Evolutionary conservation across 2,888 invertebrate genomes (phyloP).

Genomic region (Harmothoe impar): DNA sequence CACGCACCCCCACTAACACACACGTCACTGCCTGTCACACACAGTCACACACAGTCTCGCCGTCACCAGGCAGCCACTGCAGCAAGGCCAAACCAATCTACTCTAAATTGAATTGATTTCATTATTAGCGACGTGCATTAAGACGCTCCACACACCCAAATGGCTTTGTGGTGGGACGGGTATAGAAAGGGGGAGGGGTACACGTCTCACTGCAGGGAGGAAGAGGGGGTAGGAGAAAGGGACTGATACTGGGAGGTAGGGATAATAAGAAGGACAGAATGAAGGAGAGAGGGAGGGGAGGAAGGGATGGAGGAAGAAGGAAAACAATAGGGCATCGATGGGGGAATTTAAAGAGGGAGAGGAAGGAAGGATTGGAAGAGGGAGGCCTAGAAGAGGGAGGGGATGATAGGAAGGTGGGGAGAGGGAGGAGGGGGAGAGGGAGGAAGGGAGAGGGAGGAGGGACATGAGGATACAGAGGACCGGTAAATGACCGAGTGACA

Average conservation of each 20-base stretch:
- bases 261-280: background rate
- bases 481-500: background rate
- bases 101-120: conserved; percentile 38
- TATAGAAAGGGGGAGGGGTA: no score
- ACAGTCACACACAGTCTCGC: background rate
- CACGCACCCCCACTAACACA: background rate
- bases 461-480: background rate
- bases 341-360: no score
- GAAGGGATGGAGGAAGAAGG: background rate
- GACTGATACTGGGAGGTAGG: no score
- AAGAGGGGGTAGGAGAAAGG: background rate
- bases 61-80: background rate
- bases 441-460: background rate
- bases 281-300: background rate
- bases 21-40: background rate
- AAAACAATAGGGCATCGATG: background rate
- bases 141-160: no score
- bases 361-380: background rate
- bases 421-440: background rate
- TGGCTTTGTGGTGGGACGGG: no score
- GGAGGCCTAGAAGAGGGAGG: background rate
- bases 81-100: background rate
- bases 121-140: conserved; percentile 51
- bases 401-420: background rate
- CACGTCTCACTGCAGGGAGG: no score